Evolutionary conservation across 2,113 vertebrate species (phyloP).

Genomic region (Butastur rufipennis): DNA sequence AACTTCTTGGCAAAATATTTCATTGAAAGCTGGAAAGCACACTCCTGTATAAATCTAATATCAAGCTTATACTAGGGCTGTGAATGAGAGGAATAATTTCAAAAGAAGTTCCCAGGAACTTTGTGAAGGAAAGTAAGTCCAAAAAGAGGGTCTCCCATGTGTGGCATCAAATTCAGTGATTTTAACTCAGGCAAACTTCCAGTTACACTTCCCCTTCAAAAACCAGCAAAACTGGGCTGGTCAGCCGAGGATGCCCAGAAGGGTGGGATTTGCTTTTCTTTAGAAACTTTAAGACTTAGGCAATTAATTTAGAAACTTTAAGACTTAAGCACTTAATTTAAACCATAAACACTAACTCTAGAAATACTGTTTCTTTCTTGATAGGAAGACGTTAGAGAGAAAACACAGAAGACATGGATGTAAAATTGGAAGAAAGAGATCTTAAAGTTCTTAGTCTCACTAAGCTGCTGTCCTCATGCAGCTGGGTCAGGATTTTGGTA

Average conservation of each 20-base stretch:
- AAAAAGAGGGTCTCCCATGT: fast-evolving
- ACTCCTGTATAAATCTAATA: not conserved
- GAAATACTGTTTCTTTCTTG: not conserved
- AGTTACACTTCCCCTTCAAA: not conserved
- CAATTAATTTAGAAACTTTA: not conserved
- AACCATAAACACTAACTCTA: not conserved
- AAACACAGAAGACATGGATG: not conserved
- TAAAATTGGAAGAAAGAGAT: not conserved
- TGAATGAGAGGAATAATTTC: not conserved
- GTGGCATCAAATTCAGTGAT: not conserved
- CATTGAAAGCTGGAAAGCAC: not conserved
- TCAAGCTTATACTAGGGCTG: not conserved
- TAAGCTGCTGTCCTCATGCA: not conserved
- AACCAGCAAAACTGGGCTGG: not conserved
- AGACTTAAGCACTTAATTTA: not conserved
- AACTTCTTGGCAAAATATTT: not conserved
- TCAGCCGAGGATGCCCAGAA: not conserved
- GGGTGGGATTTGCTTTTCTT: not conserved
- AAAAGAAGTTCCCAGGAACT: not conserved
- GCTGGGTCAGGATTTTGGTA: not conserved
- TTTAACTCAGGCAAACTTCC: not conserved
- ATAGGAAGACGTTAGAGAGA: not conserved
- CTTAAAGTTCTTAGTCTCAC: not conserved
- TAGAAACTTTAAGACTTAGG: not conserved
- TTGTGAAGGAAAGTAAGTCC: not conserved